Base-by-base conservation (phyloP, 2,797 vertebrate species). In the Lophotriccus pileatus region DNA sequence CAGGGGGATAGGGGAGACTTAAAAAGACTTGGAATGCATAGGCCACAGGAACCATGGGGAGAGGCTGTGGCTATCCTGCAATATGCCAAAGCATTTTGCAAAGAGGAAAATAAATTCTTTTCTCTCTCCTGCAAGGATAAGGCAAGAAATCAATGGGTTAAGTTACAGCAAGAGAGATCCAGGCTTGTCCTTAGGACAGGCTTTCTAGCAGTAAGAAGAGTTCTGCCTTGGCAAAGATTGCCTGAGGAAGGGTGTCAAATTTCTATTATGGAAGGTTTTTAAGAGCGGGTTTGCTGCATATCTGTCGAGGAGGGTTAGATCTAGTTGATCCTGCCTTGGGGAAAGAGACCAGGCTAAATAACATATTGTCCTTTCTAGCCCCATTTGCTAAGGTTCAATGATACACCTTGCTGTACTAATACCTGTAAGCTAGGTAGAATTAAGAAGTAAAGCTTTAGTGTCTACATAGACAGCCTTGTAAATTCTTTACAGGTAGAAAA, bases 281-380 rank as follows among this genome's bases (percentile, higher is more conserved):
- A 86, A 94, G 53, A 90, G 60, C 66, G 84, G 76, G 91, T 94
- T 94, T 91, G 66, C 66, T 62, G 62, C 66, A 16, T 75, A 94
- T 93, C 95, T 95, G 87, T 94, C 93, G 94, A 72, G 76, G 85
- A 95, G 58, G 66, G 87, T 96, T 94, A 96, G 83, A 82, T 91
- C 73, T 78, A 62, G 50, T 84, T 96, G 91, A 94, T 94, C 91
- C 79, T 94, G 91, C 96, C 93, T 91, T 86, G 69, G n/a, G 87
- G 87, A 84, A 96, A 78, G 66, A 93, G 74, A 91, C 58, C 36
- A 49, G 24, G n/a, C 66, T 88, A 75, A 84, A 69, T 62, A 88
- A 88, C 69, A 77, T 78, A 62, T 47, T 93, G 87, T 88, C 76
- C 73, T 86, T 88, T 66, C 79, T 27, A 90, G 62, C 44, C 73